A percentile compares a stretch with the other conserved stretches of the same genome.
Conservation (phyloP, 2,113 vertebrate species). For the Neolamprologus ventralis region DNA sequence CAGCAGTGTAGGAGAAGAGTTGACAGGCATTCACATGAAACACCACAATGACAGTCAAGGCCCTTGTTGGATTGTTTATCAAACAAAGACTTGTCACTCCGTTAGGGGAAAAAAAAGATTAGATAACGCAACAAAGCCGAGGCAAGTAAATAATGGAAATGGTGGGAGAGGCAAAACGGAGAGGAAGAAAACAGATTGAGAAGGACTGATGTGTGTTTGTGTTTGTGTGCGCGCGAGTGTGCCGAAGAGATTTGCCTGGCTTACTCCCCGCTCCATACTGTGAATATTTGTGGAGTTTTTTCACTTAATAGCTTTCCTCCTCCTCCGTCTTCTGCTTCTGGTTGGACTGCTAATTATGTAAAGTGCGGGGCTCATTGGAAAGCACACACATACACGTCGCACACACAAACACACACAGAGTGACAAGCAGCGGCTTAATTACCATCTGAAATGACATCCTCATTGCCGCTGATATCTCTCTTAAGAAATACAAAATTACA, state of each 20-base stretch:
- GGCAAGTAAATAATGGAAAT: background rate
- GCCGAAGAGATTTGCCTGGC: background rate
- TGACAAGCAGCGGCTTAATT: constrained; percentile 54
- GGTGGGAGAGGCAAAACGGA: background rate
- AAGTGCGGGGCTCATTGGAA: constrained; percentile 36
- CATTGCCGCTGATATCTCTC: constrained; percentile 39
- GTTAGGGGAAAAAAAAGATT: background rate
- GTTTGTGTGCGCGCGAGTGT: background rate
- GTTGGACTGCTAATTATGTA: constrained; percentile 65
- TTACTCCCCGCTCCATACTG: background rate
- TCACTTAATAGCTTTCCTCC: constrained; percentile 51
- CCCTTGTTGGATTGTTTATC: constrained; percentile 39
- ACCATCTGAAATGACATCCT: constrained; percentile 57
- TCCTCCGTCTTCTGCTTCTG: constrained; percentile 43
- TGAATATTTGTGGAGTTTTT: constrained; percentile 31
- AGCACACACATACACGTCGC: constrained; percentile 4
- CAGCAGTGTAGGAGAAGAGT: background rate
- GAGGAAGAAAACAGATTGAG: background rate
- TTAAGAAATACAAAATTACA: constrained; percentile 28
- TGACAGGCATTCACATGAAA: constrained; percentile 26
- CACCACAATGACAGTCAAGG: constrained; percentile 16
- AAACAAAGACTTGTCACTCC: constrained; percentile 39
- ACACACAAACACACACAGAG: background rate
- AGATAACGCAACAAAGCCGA: constrained; percentile 19
- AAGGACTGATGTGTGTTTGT: background rate